A percentile compares a stretch with the other conserved stretches of the same genome.
Conservation (phyloP, 2,797 vertebrate genomes). For the Poeciliopsis infans region DNA sequence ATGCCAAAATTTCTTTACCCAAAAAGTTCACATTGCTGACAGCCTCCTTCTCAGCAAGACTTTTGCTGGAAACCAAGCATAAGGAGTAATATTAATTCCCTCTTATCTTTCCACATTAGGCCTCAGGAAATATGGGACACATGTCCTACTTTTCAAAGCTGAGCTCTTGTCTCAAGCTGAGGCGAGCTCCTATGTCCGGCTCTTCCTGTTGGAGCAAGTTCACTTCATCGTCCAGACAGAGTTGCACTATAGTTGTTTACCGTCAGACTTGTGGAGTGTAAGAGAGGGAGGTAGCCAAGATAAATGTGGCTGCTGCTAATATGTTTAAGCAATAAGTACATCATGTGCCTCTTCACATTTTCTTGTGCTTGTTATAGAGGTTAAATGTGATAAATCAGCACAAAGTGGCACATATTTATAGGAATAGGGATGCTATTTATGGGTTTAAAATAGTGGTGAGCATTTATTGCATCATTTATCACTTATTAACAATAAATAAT, state of each 20-base stretch:
- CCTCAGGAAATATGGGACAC: conserved; percentile 59
- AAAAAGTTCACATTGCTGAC: conserved; percentile 21
- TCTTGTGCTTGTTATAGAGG: not conserved
- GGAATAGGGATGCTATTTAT: not conserved
- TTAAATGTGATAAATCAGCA: not conserved
- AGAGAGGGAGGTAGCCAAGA: not conserved
- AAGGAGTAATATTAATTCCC: conserved; percentile 41
- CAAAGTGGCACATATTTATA: not conserved
- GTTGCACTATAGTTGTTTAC: conserved; percentile 25
- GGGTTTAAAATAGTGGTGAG: not conserved
- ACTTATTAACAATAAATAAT: too few species aligned
- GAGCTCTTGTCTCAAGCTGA: conserved; percentile 21
- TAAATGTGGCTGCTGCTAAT: not conserved
- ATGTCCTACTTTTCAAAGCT: conserved; percentile 39
- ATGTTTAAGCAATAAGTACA: not conserved
- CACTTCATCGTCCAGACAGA: conserved; percentile 22
- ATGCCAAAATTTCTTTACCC: not conserved
- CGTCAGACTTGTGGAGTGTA: not conserved
- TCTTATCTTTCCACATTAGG: conserved; percentile 62
- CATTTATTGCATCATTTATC: too few species aligned
- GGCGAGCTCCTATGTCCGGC: conserved; percentile 19
- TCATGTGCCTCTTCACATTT: not conserved
- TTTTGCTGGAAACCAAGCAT: conserved; percentile 47
- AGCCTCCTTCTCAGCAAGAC: conserved; percentile 20
- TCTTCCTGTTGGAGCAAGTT: conserved; percentile 20